Base-by-base conservation (phyloP, 2,113 vertebrate genomes). In the Aramus guarauna region DNA sequence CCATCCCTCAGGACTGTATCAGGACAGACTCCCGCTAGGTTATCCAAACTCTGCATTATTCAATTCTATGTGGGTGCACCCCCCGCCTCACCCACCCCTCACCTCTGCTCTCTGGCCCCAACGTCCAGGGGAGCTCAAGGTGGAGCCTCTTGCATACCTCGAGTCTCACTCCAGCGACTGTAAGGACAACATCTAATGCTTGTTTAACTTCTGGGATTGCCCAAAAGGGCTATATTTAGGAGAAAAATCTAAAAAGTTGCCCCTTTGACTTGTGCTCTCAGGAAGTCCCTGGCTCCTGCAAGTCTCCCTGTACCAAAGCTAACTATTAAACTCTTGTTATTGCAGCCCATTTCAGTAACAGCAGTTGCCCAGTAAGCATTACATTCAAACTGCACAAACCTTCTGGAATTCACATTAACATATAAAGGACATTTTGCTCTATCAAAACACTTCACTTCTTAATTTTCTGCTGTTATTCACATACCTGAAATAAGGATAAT, bases 121-220 rank as follows among this genome's bases (percentile, higher is more conserved):
- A 47, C 4, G 2, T 68, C 43, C 52, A 62, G 18, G 41, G 56
- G 47, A 88, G 82, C 59, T 86, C 58, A 67, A 95, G 94, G 93
- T 89, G 92, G 92, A 96, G 84, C 53, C 63, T 53, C 72, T 85
- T 47, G 1, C 72, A 82, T 92, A 81, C 60, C 36, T 95, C 26
- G 1, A 69, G 5, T 26, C 69, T 79, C 89, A 76, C 64, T 88
- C 83, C 78, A 85, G 58, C 12, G 8, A 80, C 62, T 55, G 77
- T 60, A 96, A 90, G 32, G 85, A 97, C 85, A 96, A 95, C 72
- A 96, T 59, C 58, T 71, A 94, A 23, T 85, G 83, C 90, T 97
- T 97, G n/a, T 95, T 97, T 95, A 94, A 93, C 93, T 96, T 96
- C 84, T 88, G 83, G 43, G 62, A 69, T 95, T 86, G 75, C 80